Percentiles rank a stretch among this genome's conserved stretches.
phyloP scores from a whole-genome alignment of 64 coral and sea anemone species.

The Anthopleura sola region DNA sequence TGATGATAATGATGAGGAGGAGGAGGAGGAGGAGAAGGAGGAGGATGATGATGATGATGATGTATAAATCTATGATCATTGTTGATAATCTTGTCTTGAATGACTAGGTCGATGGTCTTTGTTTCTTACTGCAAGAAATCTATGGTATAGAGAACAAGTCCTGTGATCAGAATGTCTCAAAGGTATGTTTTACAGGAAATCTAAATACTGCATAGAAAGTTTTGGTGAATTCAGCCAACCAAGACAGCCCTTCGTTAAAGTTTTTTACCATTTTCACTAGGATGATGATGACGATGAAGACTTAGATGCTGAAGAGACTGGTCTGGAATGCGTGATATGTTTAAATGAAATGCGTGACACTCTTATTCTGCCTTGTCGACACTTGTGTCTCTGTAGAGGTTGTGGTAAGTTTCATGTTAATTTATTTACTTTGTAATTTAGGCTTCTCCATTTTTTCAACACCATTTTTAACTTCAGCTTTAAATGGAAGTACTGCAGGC shows the following conservation, averaged over 20 bases:
- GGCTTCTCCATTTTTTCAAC: no score
- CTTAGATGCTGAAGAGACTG: conserved; percentile 78
- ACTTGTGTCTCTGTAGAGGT: conserved; percentile 86
- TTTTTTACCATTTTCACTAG: neutral
- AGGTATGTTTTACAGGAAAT: neutral
- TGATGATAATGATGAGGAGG: no score
- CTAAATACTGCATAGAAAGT: no score
- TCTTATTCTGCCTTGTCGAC: conserved; percentile 88
- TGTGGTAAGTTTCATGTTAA: conserved; percentile 85
- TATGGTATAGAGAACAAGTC: conserved; percentile 97
- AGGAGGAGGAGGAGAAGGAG: no score
- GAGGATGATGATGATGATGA: no score
- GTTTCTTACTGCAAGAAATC: conserved; percentile 97
- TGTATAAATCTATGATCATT: no score
- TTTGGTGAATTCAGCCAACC: no score
- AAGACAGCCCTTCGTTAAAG: neutral
- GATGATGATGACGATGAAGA: conserved; percentile 65
- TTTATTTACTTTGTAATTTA: no score
- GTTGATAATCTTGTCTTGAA: neutral
- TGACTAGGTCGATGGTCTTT: conserved; percentile 92
- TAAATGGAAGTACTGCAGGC: no score
- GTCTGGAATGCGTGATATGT: conserved; percentile 92
- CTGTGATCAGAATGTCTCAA: neutral
- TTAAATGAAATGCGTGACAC: conserved; percentile 93
- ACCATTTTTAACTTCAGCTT: no score